Evolutionary conservation across 2,888 invertebrate genomes (phyloP).

Genomic region (Perizoma flavofasciatum): DNA sequence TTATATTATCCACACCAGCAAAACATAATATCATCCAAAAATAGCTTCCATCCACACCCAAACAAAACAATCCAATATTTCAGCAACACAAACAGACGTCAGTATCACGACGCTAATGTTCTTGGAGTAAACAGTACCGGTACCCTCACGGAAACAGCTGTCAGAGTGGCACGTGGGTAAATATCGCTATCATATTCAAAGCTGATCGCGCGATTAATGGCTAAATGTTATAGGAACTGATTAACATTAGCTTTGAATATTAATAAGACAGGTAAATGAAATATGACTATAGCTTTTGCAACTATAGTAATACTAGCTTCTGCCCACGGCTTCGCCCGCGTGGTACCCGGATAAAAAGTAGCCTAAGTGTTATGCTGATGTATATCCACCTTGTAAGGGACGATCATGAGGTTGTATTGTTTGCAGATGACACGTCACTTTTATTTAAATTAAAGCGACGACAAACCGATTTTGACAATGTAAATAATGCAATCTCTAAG

Average conservation of each 20-base stretch:
- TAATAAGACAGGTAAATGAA: too few relatives aligned
- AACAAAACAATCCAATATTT: constrained; percentile 18
- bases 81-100: constrained; percentile 28
- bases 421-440: too few relatives aligned
- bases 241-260: neutral
- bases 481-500: too few relatives aligned
- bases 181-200: constrained; percentile 18
- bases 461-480: too few relatives aligned
- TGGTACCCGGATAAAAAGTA: too few relatives aligned
- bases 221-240: neutral
- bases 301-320: too few relatives aligned
- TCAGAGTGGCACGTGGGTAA: constrained; percentile 19
- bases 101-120: constrained; percentile 8
- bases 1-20: neutral
- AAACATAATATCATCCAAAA: neutral
- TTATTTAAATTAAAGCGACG: too few relatives aligned
- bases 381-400: too few relatives aligned
- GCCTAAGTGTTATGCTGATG: too few relatives aligned
- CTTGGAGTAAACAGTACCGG: constrained; percentile 18
- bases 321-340: too few relatives aligned
- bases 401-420: too few relatives aligned
- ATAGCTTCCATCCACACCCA: constrained; percentile 6
- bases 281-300: too few relatives aligned
- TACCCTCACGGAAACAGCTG: constrained; percentile 20
- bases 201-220: constrained; percentile 18